Evolutionary conservation across 2,113 vertebrate genomes (phyloP), one percentile per base, ranked within the genome.

Genomic region (Gyps fulvus): DNA sequence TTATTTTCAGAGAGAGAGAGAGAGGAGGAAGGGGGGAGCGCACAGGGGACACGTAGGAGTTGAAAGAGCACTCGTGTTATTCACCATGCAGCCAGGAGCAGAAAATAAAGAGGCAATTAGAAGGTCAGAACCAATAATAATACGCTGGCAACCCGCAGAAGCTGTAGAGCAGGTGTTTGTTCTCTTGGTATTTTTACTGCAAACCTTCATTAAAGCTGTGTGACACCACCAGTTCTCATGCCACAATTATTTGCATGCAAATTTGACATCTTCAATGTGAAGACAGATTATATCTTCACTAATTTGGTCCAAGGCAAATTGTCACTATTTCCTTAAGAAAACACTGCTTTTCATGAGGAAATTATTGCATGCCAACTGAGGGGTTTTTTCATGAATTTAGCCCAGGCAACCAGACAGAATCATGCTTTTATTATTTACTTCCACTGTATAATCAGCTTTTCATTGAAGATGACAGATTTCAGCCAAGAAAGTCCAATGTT

Each of bases 91-190:
- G 73, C 87, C 93, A 70, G 92, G 67, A 97, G 85, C 91, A 77
- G 93, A 95, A 95, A 95, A 90, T 47, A 89, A 62, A 96, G 91
- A 97, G 87, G 87, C 90, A 96, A 96, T 98, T 97, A 97, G 95
- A 96, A 97, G 96, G 96, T 97, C 91, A 96, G 87, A 96, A 83
- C 43, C 91, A 94, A 82, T 94, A 96, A 97, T 92, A 95, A 89
- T 55, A 82, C 5, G 2, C 78, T 83, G 87, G 72, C 83, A 96
- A 85, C 82, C 86, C 40, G 4, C 61, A 63, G 81, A 79, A 92
- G 67, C 84, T 65, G 42, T 21, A 78, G 77, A 93, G 50, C 85
- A 74, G 27, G 26, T 94, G 70, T 83, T 95, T 94, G 71, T 90
- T 85, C 84, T 92, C 87, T 19, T 36, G 49, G 52, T 82, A 49